Evolutionary conservation across 2,888 invertebrate species (phyloP), one percentile per base, ranked within the genome.

Genomic region (Cosmopolites sordidus): DNA sequence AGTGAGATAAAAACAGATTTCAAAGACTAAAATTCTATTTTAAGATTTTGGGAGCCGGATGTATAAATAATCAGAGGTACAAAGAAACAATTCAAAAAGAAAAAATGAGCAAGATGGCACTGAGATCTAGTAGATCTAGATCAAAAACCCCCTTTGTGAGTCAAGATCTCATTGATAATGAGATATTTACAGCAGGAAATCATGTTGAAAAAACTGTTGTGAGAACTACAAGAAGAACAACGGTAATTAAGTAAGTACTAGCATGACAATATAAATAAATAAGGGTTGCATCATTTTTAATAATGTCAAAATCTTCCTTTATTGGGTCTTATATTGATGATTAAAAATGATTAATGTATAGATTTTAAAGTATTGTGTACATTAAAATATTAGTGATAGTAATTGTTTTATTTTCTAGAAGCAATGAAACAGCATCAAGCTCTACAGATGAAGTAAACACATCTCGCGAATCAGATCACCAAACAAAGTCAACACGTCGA

Each of bases 111-210:
- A 57, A 42, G 37, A 73, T 73, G 73, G 72, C 80, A 73, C 78
- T 83, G 69, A 76, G 84, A 73, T 81, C 83, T 72, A 69, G 65
- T 50, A 80, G 84, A 75, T 85, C 85, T 64, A 80, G 85, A 63
- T 86, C 86, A 30, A 83, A 81, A 68, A 85, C 86, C 65, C 85
- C 86, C 59, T 83, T 83, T 67, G 70, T 80, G 62, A 75, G 78
- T 59, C 75, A 80, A 60, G 80, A 80, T 50, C 78, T 74, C 64
- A 78, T 80, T 64, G 81, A 83, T 69, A 78, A 74, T 60, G 82
- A 81, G 33, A 51, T 56, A 40, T 51, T 73, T 16, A 78, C 79
- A 58, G 71, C 71, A 29, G 80, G 76, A 40, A 66, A 64, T 56
- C 60, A 67, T 56, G 65, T 65, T 15, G 65, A 64, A 51, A 64